These are phyloP conservation scores for Elgaria multicarinata DNA, from an alignment of 2,113 vertebrate species.

Conservation along the genomic window DNA sequence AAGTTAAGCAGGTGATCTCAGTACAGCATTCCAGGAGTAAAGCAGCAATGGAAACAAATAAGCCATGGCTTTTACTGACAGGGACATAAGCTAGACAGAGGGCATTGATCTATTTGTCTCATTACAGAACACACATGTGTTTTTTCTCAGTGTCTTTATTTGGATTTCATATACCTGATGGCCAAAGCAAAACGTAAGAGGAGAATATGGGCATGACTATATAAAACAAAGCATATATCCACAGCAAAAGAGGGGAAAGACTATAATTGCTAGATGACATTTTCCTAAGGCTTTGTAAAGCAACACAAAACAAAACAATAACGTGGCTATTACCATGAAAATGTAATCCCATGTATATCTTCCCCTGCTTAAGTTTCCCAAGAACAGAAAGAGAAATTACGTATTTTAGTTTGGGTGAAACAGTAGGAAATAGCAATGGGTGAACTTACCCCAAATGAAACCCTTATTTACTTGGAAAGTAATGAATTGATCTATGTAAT, in stretches of 20 bases:
- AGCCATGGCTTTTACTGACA: no score
- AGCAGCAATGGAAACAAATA: no score
- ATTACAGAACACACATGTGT: background rate
- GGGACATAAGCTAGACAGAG: no score
- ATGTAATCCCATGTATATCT: no score
- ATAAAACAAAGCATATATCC: background rate
- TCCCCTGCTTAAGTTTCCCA: background rate
- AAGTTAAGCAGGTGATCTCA: no score
- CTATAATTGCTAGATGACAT: background rate
- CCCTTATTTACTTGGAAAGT: no score
- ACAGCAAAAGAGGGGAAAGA: background rate
- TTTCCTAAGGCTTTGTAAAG: background rate
- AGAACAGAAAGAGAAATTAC: background rate
- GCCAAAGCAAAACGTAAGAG: background rate
- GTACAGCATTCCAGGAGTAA: no score
- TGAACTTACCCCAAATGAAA: no score
- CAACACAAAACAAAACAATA: background rate
- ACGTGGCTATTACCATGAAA: background rate
- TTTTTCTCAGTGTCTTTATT: slow-evolving; percentile 16
- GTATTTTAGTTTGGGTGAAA: background rate
- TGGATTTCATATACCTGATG: background rate
- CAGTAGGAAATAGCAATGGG: no score
- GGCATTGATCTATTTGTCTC: background rate
- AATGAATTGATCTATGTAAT: no score
- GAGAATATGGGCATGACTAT: background rate